phyloP scores from a whole-genome alignment of 2,888 invertebrate genomes.

The Tipula vernalis region DNA sequence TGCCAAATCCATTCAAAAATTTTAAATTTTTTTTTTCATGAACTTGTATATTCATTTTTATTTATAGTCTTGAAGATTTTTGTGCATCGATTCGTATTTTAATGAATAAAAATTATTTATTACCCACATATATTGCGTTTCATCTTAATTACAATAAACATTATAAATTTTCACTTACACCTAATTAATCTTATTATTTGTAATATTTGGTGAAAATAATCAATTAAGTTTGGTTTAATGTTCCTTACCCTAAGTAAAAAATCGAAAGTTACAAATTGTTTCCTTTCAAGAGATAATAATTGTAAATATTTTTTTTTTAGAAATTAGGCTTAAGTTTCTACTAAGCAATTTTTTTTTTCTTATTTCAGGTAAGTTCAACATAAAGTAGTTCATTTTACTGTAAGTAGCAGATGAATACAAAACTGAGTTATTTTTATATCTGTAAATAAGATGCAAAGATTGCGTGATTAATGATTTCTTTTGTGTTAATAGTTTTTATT shows the following conservation, averaged over 20 bases:
- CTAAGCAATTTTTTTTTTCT: too few species aligned
- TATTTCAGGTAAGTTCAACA: too few species aligned
- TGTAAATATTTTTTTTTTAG: too few species aligned
- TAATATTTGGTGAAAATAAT: too few species aligned
- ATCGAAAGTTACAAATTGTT: too few species aligned
- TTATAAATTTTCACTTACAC: neutral
- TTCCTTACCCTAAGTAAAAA: too few species aligned
- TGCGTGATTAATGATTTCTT: neutral
- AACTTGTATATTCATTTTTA: neutral
- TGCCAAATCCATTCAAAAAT: neutral
- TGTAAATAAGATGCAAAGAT: neutral
- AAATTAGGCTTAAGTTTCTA: too few species aligned
- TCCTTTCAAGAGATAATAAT: too few species aligned
- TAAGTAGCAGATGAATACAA: too few species aligned
- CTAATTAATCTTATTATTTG: neutral
- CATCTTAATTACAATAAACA: neutral
- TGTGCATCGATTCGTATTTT: neutral
- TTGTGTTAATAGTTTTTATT: neutral
- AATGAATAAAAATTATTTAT: neutral
- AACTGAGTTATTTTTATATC: neutral
- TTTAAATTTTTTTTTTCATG: neutral
- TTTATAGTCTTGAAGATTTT: neutral
- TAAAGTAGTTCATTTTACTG: too few species aligned
- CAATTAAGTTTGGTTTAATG: too few species aligned
- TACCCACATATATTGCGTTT: neutral